Percentiles rank a stretch among this genome's conserved stretches.
Conservation (phyloP, 2,888 invertebrate genomes). For the Ecliptopera silaceata region DNA sequence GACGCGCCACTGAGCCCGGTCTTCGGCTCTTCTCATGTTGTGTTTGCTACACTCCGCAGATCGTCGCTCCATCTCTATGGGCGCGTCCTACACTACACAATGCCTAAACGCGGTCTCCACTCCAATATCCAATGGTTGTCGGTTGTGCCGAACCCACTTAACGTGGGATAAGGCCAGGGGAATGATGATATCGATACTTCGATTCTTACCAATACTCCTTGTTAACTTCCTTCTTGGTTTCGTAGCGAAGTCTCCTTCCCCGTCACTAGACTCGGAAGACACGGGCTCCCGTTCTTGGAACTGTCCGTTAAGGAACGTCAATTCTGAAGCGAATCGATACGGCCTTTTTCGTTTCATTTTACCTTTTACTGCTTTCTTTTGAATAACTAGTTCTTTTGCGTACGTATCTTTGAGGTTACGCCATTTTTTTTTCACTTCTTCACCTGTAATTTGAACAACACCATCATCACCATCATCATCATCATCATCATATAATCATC, state of each 20-base stretch:
- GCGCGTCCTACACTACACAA: too few relatives aligned
- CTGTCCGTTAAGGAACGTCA: constrained; percentile 7
- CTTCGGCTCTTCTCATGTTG: too few relatives aligned
- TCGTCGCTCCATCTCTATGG: too few relatives aligned
- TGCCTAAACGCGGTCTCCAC: too few relatives aligned
- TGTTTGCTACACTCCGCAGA: too few relatives aligned
- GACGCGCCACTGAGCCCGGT: too few relatives aligned
- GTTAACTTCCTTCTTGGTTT: background rate
- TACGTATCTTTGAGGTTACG: constrained; percentile 23
- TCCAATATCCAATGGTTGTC: too few relatives aligned
- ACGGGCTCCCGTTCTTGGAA: background rate
- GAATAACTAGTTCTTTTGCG: constrained; percentile 16
- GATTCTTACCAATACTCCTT: background rate
- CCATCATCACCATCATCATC: too few relatives aligned
- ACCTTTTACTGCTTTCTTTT: constrained; percentile 16
- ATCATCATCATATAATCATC: too few relatives aligned
- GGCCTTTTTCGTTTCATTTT: constrained; percentile 17
- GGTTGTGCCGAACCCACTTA: too few relatives aligned
- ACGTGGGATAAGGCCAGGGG: too few relatives aligned
- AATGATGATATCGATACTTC: too few relatives aligned
- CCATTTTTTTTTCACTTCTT: constrained; percentile 30
- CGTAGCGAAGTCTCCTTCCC: background rate
- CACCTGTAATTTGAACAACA: constrained; percentile 7
- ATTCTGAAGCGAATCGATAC: constrained; percentile 7
- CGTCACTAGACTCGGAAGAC: constrained; percentile 2